Conservation (phyloP, 2,797 vertebrate species). For the Cichlasoma orientale region DNA sequence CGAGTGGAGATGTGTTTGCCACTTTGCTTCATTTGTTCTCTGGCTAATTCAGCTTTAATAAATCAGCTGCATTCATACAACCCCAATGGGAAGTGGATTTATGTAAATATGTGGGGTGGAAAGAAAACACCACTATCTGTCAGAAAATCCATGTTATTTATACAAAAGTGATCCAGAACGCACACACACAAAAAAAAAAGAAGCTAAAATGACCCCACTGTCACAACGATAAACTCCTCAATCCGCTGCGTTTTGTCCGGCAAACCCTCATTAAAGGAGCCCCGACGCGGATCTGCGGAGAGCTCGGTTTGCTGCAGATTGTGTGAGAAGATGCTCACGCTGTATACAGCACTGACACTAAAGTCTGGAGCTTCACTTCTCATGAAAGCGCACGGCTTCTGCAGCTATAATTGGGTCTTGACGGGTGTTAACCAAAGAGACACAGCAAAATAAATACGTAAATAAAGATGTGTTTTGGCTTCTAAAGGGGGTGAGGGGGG, state of each 20-base stretch:
- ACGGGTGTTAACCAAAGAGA: slow-evolving; percentile 67
- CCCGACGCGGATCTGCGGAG: slow-evolving; percentile 31
- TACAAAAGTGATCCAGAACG: slow-evolving; percentile 37
- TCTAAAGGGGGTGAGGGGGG: slow-evolving; percentile 57
- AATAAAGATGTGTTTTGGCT: slow-evolving; percentile 71
- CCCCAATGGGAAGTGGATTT: slow-evolving; percentile 21
- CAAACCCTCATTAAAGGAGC: slow-evolving; percentile 60
- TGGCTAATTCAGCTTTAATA: slow-evolving; percentile 47
- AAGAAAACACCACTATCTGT: slow-evolving; percentile 19
- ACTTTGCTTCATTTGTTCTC: slow-evolving; percentile 64
- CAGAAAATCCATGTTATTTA: slow-evolving; percentile 34
- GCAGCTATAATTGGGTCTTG: slow-evolving; percentile 71
- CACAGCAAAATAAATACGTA: slow-evolving; percentile 73
- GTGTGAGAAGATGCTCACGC: slow-evolving; percentile 45
- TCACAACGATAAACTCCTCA: slow-evolving; percentile 45
- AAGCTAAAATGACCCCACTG: slow-evolving; percentile 29
- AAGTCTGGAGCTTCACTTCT: slow-evolving; percentile 40
- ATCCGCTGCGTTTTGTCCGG: slow-evolving; percentile 55
- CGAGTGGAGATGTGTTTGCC: slow-evolving; percentile 56
- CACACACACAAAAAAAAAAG: slow-evolving; percentile 8
- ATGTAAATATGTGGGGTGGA: slow-evolving; percentile 28
- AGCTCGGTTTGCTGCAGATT: slow-evolving; percentile 37
- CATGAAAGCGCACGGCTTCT: slow-evolving; percentile 59
- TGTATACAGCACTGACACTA: slow-evolving; percentile 51
- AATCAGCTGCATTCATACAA: slow-evolving; percentile 42